A percentile compares a stretch with the other conserved stretches of the same genome.
phyloP scores from a whole-genome alignment of 2,113 vertebrate genomes.

The Pionites leucogaster region DNA sequence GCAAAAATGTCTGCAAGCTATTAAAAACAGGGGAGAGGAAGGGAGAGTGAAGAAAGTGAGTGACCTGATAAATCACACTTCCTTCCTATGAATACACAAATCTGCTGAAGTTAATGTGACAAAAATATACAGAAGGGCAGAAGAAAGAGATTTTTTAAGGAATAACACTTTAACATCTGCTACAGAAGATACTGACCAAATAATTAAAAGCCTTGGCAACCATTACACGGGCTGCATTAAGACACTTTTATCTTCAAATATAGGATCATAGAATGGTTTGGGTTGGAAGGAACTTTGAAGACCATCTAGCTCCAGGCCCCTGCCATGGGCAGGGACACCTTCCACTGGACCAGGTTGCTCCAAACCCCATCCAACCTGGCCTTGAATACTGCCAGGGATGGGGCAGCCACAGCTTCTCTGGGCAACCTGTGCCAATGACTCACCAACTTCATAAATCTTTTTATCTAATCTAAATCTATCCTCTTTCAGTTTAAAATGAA shows the following conservation, averaged over 20 bases:
- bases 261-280: background rate
- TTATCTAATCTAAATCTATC: background rate
- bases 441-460: background rate
- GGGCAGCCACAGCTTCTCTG: background rate
- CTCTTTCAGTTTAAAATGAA: background rate
- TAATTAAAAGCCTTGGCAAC: background rate
- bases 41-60: constrained; percentile 11
- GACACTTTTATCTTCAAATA: background rate
- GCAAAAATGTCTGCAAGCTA: constrained; percentile 94
- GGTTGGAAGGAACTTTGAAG: background rate
- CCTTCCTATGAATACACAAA: constrained; percentile 5
- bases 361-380: background rate
- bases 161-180: background rate
- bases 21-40: background rate
- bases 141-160: background rate
- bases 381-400: background rate
- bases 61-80: background rate
- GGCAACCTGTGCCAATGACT: background rate
- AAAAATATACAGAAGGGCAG: background rate
- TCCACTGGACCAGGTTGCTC: background rate
- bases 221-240: background rate
- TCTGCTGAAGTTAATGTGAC: background rate
- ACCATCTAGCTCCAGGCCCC: background rate
- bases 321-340: background rate
- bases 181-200: background rate